Evolutionary conservation across 2,888 invertebrate species (phyloP), one percentile per base, ranked within the genome.

Genomic region (Elmis aenea): DNA sequence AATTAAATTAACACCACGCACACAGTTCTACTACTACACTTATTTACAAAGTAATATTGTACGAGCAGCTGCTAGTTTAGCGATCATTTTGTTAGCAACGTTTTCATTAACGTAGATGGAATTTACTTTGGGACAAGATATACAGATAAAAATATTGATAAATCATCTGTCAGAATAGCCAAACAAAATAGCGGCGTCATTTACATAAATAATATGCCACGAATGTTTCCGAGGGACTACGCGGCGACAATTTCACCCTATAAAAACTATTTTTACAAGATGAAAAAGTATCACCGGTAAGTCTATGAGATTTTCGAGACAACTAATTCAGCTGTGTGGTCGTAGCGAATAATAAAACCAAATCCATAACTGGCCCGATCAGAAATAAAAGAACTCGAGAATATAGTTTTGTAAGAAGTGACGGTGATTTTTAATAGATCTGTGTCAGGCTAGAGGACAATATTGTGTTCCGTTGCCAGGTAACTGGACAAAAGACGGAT

Each of bases 401-500:
- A 37, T 42, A 39, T 45, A 52, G 54, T 50, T 50, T 51, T 52
- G 57, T 51, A 46, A 47, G 41, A 54, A 48, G 51, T 47, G 55
- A 54, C 50, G 54, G 54, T 47, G 51, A 59, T 61, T 62, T 59
- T 59, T 61, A 59, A 62, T 59, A 59, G 57, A 57, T 59, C 53
- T 55, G 47, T 43, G 55, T 52, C 49, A 49, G 51, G 46, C 47
- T 42, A 20, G 37, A 52, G 56, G 57, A 60, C 59, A 59, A 60
- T 60, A 61, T 57, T 59, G 56, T 53, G 57, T 61, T 59, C 57
- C 58, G 54, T 56, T 49, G 54, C 58, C 61, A 62, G 62, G 63
- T 63, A 63, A 58, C 55, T 51, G 60, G 59, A 63, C 62, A 63
- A 62, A 59, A 57, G 61, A 56, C 50, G 60, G 62, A 64, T 64